Percentiles rank a stretch among this genome's conserved stretches.
These are phyloP conservation scores for Cyprinus carpio DNA, from an alignment of 2,113 vertebrate species.

Conservation along the genomic window DNA sequence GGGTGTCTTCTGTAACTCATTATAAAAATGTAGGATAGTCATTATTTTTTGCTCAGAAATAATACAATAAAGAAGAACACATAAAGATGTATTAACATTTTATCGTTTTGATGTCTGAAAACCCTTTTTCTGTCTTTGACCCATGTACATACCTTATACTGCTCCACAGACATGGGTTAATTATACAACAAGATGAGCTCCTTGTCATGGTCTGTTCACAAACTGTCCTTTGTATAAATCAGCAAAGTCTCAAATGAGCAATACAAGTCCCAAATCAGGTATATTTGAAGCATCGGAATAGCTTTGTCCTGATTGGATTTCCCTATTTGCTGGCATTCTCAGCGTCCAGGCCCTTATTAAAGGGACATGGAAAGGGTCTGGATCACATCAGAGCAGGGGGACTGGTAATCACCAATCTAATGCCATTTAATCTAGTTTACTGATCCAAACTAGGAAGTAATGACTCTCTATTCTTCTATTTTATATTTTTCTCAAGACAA, in stretches of 20 bases:
- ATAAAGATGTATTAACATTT: neutral
- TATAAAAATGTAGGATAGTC: neutral
- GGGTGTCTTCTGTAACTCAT: too few species aligned
- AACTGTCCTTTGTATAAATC: conserved; percentile 30
- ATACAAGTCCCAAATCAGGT: conserved; percentile 49
- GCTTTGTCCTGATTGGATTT: conserved; percentile 60
- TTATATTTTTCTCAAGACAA: neutral
- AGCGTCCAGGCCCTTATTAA: conserved; percentile 72
- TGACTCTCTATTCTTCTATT: neutral
- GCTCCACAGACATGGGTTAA: neutral
- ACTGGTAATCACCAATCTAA: conserved; percentile 80
- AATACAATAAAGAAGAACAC: neutral
- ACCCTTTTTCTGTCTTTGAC: neutral
- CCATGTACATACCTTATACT: neutral
- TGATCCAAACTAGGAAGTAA: neutral
- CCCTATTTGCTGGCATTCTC: conserved; percentile 64
- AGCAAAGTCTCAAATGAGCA: conserved; percentile 38
- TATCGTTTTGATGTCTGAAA: neutral
- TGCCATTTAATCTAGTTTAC: conserved; percentile 70
- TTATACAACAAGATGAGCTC: neutral
- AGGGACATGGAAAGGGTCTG: conserved; percentile 64
- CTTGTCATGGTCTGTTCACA: conserved; percentile 20
- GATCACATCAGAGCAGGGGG: conserved; percentile 69
- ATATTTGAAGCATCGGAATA: conserved; percentile 49
- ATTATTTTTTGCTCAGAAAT: neutral